Base-by-base conservation (phyloP, 2,888 invertebrate genomes). In the Melinaea menophilus region DNA sequence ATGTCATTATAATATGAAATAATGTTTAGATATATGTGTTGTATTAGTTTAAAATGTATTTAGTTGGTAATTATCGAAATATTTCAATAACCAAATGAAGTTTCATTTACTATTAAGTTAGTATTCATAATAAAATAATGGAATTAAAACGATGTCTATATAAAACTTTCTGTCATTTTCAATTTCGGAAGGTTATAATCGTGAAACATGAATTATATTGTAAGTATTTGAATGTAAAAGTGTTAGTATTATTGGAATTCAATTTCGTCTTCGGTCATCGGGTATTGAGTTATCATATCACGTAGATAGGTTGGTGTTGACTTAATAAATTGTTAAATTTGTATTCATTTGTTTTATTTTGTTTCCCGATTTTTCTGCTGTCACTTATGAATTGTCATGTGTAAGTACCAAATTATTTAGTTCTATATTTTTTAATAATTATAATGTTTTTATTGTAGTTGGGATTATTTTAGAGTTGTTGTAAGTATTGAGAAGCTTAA, bases 291-390 rank as follows among this genome's bases (percentile, higher is more conserved):
- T 81, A 80, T 82, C 89, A 89, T 89, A 89, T 88, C 88, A 88
- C 82, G 85, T 88, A 84, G 85, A 84, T 87, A 87, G 85, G 78
- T 83, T 82, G 85, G 88, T 85, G 86, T 85, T 86, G 82, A 88
- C 81, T 81, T 82, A 82, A 73, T 74, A 75, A 77, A 85, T 88
- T 89, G 88, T 90, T 90, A 89, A 89, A 88, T 89, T 88, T 88
- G 79, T 86, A 85, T 35, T 9, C 59, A 46, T 51, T 31, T 46
- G 58, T 75, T 72, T 74, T 66, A 68, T 72, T 73, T 69, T 37
- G 45, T 58, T 34, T 5, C 9, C 5, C 35, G 56, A 13, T 22
- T 46, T 13, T 58, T 47, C 33, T 47, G 12, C 47, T 11, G 4
- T 12, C 13, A 35, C 13, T 56, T n/a, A 31, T 22, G 22, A 22